Percentiles rank a stretch among this genome's conserved stretches.
Conservation (phyloP, 2,888 invertebrate genomes). For the Erebia ligea region DNA sequence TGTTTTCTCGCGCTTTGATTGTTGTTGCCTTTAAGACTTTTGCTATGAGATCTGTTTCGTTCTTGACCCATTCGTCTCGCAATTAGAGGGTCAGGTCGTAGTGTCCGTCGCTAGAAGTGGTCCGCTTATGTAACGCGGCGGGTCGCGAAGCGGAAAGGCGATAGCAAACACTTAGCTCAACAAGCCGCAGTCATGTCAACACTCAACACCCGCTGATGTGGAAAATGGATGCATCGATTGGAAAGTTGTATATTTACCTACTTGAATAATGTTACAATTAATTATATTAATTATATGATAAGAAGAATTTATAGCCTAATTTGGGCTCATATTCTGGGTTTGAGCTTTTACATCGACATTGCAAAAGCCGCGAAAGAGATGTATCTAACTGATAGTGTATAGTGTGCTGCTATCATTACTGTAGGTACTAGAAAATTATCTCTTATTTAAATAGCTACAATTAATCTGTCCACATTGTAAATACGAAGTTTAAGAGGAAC, state of each 20-base stretch:
- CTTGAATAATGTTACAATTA: not conserved
- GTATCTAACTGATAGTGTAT: too few relatives aligned
- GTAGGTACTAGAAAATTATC: too few relatives aligned
- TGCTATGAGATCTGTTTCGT: conserved; percentile 42
- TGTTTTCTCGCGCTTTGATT: too few relatives aligned
- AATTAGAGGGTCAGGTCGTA: conserved; percentile 77
- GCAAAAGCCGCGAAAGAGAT: too few relatives aligned
- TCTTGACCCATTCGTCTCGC: conserved; percentile 48
- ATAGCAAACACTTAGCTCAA: conserved; percentile 61
- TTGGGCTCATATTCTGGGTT: too few relatives aligned
- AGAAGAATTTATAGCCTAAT: not conserved
- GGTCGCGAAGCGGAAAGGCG: conserved; percentile 50
- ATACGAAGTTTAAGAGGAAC: not conserved
- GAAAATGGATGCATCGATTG: conserved; percentile 19
- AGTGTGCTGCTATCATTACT: too few relatives aligned
- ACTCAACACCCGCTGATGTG: conserved; percentile 10
- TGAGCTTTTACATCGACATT: too few relatives aligned
- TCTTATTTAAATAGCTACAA: not conserved
- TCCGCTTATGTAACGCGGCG: conserved; percentile 63
- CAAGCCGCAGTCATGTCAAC: conserved; percentile 36
- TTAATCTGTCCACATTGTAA: not conserved
- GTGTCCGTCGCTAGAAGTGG: conserved; percentile 57
- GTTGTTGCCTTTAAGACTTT: conserved; percentile 41
- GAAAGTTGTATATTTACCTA: conserved; percentile 14
- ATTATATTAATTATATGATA: not conserved